Evolutionary conservation across 2,888 invertebrate genomes (phyloP), one percentile per base, ranked within the genome.

Genomic region (Autographa gamma): DNA sequence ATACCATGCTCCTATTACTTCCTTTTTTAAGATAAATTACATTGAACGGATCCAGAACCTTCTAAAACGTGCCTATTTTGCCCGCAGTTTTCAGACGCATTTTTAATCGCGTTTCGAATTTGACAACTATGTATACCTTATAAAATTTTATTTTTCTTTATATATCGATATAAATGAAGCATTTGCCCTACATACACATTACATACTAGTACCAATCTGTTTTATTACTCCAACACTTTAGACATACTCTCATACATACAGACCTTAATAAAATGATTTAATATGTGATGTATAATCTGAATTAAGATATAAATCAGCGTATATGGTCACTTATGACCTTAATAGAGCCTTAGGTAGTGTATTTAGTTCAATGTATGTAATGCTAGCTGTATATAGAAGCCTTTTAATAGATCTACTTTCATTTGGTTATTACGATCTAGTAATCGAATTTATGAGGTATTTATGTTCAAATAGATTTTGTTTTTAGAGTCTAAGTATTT

Each of bases 281-380:
- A 52, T 61, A 66, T n/a, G 52, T 58, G 31, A 31, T 65, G 43
- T 9, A 34, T 32, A 59, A 73, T 75, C 54, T 62, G 65, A 76
- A 84, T 84, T 80, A 80, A 79, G 77, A 74, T 72, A 82, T 82
- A 82, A 84, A 84, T 84, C 77, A 76, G 69, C 64, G 25, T 75
- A 16, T 71, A 76, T 62, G 56, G 41, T 11, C 34, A 59, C 58
- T 67, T 68, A 56, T 48, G 67, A 60, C 77, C 78, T 75, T 77
- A 76, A 71, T 76, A 64, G 66, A 54, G 32, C 48, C 52, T 31
- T 66, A 76, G 73, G 59, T 75, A 75, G 77, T 81, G 77, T 74
- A 71, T 76, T 79, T 73, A 61, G 83, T 58, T 25, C 76, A 70
- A 32, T 70, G 38, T 31, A 58, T 60, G 18, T 60, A 77, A 80